Percentiles rank a stretch among this genome's conserved stretches.
Conservation (phyloP, 2,888 invertebrate species). For the Limnephilus rhombicus region DNA sequence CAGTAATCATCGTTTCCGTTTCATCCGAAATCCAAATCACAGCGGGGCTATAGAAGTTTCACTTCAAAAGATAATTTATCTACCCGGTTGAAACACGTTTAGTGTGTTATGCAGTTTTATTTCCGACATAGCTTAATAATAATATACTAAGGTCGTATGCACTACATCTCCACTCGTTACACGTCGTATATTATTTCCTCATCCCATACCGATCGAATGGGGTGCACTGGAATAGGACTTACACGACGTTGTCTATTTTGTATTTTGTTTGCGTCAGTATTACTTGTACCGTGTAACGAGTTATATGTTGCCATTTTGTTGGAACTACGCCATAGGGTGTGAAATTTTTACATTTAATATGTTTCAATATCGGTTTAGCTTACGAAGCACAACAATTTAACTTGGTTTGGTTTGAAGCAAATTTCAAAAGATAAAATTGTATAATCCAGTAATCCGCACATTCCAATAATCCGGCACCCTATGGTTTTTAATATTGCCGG, state of each 20-base stretch:
- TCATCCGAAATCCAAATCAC: too few species aligned
- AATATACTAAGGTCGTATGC: neutral
- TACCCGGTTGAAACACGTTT: too few species aligned
- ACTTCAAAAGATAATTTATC: too few species aligned
- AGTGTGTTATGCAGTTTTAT: neutral
- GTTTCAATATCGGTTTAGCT: neutral
- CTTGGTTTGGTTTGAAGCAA: neutral
- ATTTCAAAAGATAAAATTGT: neutral
- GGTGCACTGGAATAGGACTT: neutral
- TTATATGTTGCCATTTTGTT: constrained; percentile 20
- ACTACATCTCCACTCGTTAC: neutral
- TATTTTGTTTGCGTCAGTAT: constrained; percentile 8
- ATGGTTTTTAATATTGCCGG: too few species aligned
- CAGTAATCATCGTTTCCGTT: too few species aligned
- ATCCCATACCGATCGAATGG: neutral
- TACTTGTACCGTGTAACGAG: constrained; percentile 12
- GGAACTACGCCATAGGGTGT: constrained; percentile 15
- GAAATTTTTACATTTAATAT: constrained; percentile 11
- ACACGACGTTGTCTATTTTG: neutral
- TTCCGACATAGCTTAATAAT: neutral
- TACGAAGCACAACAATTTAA: neutral
- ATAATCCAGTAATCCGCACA: too few species aligned
- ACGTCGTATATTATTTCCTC: neutral
- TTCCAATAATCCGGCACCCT: too few species aligned
- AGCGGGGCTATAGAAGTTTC: too few species aligned